A percentile compares a stretch with the other conserved stretches of the same genome.
Evolutionary conservation across 2,888 invertebrate genomes (phyloP).

Genomic region (Agriopis leucophaearia): DNA sequence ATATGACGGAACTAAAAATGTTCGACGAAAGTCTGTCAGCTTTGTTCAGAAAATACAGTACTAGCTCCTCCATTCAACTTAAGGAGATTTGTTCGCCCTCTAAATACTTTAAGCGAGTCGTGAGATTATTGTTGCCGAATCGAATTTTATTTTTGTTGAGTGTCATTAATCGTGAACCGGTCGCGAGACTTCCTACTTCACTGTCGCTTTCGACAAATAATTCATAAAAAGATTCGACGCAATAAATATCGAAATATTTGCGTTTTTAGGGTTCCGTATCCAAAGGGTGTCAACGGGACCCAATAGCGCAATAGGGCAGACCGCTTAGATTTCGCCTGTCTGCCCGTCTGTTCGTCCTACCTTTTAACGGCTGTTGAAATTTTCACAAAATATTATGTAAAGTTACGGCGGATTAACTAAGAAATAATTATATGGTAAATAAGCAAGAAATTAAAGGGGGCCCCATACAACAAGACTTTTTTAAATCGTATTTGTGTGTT

Average conservation of each 20-base stretch:
- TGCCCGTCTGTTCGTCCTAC: no score
- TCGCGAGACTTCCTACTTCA: conserved; percentile 37
- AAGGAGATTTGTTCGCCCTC: neutral
- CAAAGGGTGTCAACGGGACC: no score
- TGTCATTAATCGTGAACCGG: conserved; percentile 33
- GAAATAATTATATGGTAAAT: no score
- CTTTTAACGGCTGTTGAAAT: no score
- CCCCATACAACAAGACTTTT: no score
- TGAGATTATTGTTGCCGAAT: conserved; percentile 18
- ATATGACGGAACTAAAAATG: neutral
- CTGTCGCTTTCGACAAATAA: conserved; percentile 4
- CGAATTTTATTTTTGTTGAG: conserved; percentile 30
- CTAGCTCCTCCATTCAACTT: neutral
- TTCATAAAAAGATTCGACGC: neutral
- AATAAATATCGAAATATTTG: conserved; percentile 6
- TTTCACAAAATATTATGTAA: no score
- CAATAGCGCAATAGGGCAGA: no score
- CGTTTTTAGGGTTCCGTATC: no score
- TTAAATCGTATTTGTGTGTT: no score
- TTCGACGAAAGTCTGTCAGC: neutral
- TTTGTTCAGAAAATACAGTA: neutral
- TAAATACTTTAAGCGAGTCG: conserved; percentile 11
- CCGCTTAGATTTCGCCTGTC: no score
- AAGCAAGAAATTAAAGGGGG: no score
- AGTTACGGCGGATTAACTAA: no score